Base-by-base conservation (phyloP, 1,140 invertebrate species). In the Cotesia vestalis region DNA sequence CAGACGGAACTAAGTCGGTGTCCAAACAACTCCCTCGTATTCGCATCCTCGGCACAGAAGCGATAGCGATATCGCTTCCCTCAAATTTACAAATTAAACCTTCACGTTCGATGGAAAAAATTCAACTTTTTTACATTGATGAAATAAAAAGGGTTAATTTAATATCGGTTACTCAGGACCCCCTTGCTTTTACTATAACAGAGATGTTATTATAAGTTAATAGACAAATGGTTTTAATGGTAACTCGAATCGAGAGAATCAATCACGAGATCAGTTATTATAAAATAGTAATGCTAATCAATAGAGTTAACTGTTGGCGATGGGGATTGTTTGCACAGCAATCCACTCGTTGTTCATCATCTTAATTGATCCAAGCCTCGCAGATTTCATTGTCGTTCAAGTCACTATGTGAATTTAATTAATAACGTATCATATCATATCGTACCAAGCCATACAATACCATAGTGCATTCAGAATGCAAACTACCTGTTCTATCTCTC, bases 211-310 rank as follows among this genome's bases (percentile, higher is more conserved):
- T 46, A 46, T 46, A 46, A 46, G 40, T 46, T 46, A 46, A 46
- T 46, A 73, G 62, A 64, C 61, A 11, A 51, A n/a, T 27, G 59
- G 60, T 14, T 61, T 61, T 40, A 66, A 67, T n/a, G 57, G 55
- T 67, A 27, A 66, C n/a, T 46, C 14, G 61, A 35, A 63, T 59
- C 46, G 4, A 38, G 35, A 52, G 14, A 66, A 34, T 60, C 57
- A 73, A 74, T 51, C 62, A 59, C 69, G 20, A 61, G 72, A 77
- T 75, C 77, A 69, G 78, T 81, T 82, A 82, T 85, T 84, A 84
- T 79, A 77, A 84, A 79, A 86, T 85, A 85, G 82, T 84, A 86
- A 86, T 86, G 83, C 83, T 84, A 85, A 86, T 86, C 83, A 83
- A 83, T 81, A 80, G 79, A n/a, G 51, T 80, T 82, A 82, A 78